Evolutionary conservation across 1,140 invertebrate genomes (phyloP).

Genomic region (Hydropsyche tenuis): DNA sequence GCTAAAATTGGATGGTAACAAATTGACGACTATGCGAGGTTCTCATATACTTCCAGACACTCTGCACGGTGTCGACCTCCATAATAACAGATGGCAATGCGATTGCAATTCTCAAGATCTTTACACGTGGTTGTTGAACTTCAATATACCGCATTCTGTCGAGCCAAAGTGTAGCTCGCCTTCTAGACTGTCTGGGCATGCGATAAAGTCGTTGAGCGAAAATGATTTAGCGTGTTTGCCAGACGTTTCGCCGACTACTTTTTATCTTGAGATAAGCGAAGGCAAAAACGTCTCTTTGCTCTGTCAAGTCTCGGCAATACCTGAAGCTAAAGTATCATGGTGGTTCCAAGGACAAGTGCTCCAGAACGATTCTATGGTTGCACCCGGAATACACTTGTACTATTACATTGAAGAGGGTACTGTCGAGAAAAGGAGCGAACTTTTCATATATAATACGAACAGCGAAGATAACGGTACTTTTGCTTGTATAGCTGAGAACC

Average conservation of each 20-base stretch:
- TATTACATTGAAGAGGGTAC: conserved; percentile 73
- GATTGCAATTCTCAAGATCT: conserved; percentile 81
- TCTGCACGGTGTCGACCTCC: conserved; percentile 78
- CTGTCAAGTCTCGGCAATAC: conserved; percentile 79
- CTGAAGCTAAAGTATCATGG: conserved; percentile 80
- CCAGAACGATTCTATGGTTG: conserved; percentile 72
- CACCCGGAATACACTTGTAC: conserved; percentile 68
- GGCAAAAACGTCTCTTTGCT: conserved; percentile 80
- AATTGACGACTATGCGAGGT: conserved; percentile 73
- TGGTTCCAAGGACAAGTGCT: conserved; percentile 78
- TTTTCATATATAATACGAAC: conserved; percentile 77
- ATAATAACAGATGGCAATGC: conserved; percentile 89
- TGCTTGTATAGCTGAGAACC: conserved; percentile 81
- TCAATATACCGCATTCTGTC: conserved; percentile 74
- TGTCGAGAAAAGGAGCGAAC: conserved; percentile 75
- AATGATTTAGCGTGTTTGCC: conserved; percentile 85
- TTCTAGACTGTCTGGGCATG: conserved; percentile 67
- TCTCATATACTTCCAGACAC: conserved; percentile 73
- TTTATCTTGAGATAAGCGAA: conserved; percentile 77
- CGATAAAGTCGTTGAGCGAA: conserved; percentile 72
- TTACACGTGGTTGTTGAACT: conserved; percentile 77
- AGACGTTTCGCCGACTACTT: conserved; percentile 72
- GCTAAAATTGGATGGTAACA: conserved; percentile 83
- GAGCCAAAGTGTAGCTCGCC: conserved; percentile 80
- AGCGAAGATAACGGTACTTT: conserved; percentile 82